phyloP scores from a whole-genome alignment of 64 coral and sea anemone species.

The Stylophora pistillata region DNA sequence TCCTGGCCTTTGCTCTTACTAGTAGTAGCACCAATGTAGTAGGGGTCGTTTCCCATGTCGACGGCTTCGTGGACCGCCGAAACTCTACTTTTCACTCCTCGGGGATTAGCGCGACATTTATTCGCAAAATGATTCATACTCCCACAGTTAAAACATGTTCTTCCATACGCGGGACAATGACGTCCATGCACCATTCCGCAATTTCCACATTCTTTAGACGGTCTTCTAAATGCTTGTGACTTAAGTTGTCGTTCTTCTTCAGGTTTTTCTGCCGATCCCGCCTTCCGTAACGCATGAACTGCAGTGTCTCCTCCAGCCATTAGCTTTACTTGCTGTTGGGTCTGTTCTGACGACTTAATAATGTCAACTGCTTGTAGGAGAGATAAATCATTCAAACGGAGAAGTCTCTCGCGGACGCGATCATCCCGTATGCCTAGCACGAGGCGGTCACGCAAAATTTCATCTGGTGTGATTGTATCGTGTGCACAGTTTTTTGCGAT shows the following conservation, averaged over 20 bases:
- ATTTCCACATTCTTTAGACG: background rate
- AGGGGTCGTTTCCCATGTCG: background rate
- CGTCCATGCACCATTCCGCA: background rate
- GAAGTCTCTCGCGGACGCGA: background rate
- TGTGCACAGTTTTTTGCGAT: slow-evolving; percentile 15
- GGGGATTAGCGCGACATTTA: background rate
- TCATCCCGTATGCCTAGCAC: slow-evolving; percentile 30
- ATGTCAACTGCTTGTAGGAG: background rate
- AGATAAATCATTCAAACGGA: slow-evolving; percentile 5
- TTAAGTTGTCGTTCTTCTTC: background rate
- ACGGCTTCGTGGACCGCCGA: background rate
- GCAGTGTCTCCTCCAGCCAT: background rate
- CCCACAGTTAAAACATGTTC: background rate
- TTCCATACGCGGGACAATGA: background rate
- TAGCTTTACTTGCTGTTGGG: slow-evolving; percentile 11
- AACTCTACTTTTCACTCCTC: background rate
- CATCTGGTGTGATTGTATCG: background rate
- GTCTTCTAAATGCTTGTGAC: background rate
- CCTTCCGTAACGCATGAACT: background rate
- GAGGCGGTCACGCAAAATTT: slow-evolving; percentile 17
- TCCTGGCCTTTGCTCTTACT: background rate
- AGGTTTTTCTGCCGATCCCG: background rate
- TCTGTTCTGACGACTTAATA: slow-evolving; percentile 11
- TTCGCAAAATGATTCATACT: background rate
- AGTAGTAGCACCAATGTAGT: slow-evolving; percentile 1